These are phyloP conservation scores for Unio pictorum DNA, from an alignment of 2,888 invertebrate genomes.

Conservation along the genomic window DNA sequence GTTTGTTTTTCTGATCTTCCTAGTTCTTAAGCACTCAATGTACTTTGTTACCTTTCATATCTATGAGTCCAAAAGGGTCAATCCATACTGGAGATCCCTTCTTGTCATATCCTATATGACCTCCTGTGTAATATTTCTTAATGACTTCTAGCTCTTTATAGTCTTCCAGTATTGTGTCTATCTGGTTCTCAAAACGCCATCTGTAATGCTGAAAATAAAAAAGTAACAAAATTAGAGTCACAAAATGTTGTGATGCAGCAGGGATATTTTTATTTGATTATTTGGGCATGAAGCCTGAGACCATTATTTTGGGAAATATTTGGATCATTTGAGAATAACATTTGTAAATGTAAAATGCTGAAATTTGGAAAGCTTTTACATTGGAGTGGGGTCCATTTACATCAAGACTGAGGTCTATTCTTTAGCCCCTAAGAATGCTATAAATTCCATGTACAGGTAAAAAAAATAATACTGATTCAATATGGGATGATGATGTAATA, in stretches of 20 bases:
- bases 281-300: neutral
- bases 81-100: conserved; percentile 86
- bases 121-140: conserved; percentile 83
- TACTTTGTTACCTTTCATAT: conserved; percentile 74
- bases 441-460: too few relatives aligned
- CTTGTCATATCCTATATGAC: conserved; percentile 85
- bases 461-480: too few relatives aligned
- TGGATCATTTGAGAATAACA: neutral
- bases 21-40: too few relatives aligned
- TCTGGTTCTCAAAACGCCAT: conserved; percentile 63
- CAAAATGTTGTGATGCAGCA: too few relatives aligned
- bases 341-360: too few relatives aligned
- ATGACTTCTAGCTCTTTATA: conserved; percentile 72
- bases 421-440: too few relatives aligned
- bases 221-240: neutral
- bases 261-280: too few relatives aligned
- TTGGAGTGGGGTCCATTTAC: too few relatives aligned
- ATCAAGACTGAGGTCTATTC: too few relatives aligned
- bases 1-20: too few relatives aligned
- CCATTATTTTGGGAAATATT: neutral
- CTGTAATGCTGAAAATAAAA: conserved; percentile 48
- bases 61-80: conserved; percentile 85
- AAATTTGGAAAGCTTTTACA: too few relatives aligned
- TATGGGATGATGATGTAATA: too few relatives aligned
- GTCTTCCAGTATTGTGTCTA: conserved; percentile 63